Base-by-base conservation (phyloP, 2,113 vertebrate genomes). In the Corythaixoides concolor region DNA sequence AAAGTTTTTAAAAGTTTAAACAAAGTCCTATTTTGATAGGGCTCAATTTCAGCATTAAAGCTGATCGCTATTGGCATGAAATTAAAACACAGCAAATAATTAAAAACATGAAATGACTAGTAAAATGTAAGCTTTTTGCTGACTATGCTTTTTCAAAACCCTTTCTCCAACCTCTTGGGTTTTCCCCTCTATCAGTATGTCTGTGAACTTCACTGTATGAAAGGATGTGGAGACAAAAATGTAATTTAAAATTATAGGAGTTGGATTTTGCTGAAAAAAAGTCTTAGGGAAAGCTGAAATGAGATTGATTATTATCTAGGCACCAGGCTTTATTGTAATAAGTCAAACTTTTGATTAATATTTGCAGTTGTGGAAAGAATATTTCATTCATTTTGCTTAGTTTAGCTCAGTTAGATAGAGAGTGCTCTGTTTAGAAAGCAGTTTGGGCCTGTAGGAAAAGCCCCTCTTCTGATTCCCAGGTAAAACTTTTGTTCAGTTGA, bases 121-220 rank as follows among this genome's bases (percentile, higher is more conserved):
- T 55, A 47, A 52, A 82, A 63, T 56, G 16, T 47, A 56, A 56
- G 1, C 1, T 37, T 58, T 89, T 70, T 79, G 16, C 7, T 75
- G 32, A n/a, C 30, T 69, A 11, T 13, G 33, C 1, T 24, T 16
- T 64, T 86, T 76, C 45, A 83, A 32, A 18, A 17, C 5, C 8
- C 4, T 63, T 7, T 72, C 7, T 9, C 14, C 10, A 52, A 0
- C 6, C 52, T 47, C 28, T 53, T 70, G 41, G 24, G 8, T 81
- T 74, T 81, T 85, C 15, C 30, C 12, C 12, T 82, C 0, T 5
- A n/a, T 70, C 15, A 18, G 39, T 37, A 7, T 0, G 0, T 89
- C 70, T 2, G 1, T 37, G 39, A 45, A 49, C 12, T 68, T 89
- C 8, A 41, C 12, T 83, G 4, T 26, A 49, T 32, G n/a, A 85